phyloP scores from a whole-genome alignment of 2,888 invertebrate genomes.

The Xanthorhoe spadicearia region DNA sequence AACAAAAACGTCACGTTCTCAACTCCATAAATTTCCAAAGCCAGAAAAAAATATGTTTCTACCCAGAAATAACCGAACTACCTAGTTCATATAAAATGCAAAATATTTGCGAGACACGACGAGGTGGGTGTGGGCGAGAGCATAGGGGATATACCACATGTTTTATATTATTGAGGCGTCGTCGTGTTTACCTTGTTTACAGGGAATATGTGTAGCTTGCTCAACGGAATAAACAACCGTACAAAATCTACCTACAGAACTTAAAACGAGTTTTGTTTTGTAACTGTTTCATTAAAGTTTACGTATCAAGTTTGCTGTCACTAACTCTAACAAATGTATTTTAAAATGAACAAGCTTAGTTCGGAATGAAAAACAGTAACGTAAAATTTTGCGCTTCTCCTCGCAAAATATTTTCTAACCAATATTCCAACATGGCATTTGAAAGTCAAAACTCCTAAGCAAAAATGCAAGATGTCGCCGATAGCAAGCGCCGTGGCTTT shows the following conservation, averaged over 20 bases:
- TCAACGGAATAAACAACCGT: conserved; percentile 51
- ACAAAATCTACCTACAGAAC: conserved; percentile 2
- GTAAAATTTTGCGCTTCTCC: not conserved
- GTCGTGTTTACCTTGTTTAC: conserved; percentile 75
- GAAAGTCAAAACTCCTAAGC: conserved; percentile 19
- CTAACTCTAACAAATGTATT: not conserved
- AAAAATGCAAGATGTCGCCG: conserved; percentile 29
- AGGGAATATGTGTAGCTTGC: conserved; percentile 45
- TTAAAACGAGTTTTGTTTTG: not conserved
- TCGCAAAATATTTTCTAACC: not conserved
- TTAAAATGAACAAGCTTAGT: not conserved
- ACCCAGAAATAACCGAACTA: conserved; percentile 23
- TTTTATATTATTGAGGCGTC: conserved; percentile 81
- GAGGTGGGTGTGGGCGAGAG: conserved; percentile 51
- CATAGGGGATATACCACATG: conserved; percentile 69
- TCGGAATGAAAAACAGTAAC: not conserved
- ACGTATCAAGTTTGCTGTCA: not conserved
- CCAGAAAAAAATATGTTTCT: conserved; percentile 1
- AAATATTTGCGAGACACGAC: conserved; percentile 36
- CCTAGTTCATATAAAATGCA: conserved; percentile 42
- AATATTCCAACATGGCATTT: conserved; percentile 20
- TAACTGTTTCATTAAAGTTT: not conserved
- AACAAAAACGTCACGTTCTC: not conserved
- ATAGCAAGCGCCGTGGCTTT: conserved; percentile 21
- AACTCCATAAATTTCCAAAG: not conserved